Conservation (phyloP, 92 coral and sea anemone species). For the Phymanthus crucifer region DNA sequence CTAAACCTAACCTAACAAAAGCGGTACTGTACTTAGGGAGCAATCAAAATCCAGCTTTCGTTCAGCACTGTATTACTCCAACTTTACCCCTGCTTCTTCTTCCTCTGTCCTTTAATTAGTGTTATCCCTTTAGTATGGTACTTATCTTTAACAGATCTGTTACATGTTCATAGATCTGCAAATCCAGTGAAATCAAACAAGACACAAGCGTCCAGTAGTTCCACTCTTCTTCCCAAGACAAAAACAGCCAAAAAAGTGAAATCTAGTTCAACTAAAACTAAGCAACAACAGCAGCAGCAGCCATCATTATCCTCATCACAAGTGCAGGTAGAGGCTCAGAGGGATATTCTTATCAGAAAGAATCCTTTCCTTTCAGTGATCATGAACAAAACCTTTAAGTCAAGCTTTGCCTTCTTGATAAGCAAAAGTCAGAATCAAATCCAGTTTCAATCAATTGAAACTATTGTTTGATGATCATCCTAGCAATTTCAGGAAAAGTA, state of each 20-base stretch:
- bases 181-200: slow-evolving; percentile 19
- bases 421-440: no score
- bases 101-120: no score
- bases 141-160: neutral
- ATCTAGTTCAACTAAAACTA: slow-evolving; percentile 1
- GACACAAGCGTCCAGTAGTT: neutral
- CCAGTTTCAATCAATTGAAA: neutral
- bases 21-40: no score
- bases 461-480: no score
- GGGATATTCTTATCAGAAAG: neutral
- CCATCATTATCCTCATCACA: slow-evolving; percentile 7
- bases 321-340: neutral
- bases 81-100: neutral
- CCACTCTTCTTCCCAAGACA: neutral
- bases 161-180: slow-evolving; percentile 10
- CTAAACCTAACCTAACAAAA: no score
- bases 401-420: neutral
- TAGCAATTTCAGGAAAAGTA: no score
- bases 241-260: neutral
- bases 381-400: no score
- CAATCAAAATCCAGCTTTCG: no score
- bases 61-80: no score
- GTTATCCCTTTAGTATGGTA: neutral
- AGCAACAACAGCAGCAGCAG: neutral
- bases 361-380: no score